These are phyloP conservation scores for Microtus agrestis DNA, from an alignment of 2,797 vertebrate species.

Conservation along the genomic window DNA sequence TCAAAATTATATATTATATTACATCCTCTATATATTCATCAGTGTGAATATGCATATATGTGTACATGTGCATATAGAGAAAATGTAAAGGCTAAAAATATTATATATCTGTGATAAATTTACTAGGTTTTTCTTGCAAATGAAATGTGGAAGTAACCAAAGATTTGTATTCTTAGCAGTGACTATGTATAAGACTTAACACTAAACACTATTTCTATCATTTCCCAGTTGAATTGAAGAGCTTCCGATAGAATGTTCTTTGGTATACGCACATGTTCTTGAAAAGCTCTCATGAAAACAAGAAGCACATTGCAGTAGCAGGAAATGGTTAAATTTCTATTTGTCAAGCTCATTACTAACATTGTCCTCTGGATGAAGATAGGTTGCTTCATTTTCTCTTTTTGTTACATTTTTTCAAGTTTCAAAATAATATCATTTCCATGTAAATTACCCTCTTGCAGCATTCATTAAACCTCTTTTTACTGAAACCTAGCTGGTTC, in stretches of 20 bases:
- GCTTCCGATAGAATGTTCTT: background rate
- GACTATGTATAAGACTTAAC: background rate
- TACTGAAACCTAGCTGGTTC: constrained; percentile 76
- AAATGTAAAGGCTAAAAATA: background rate
- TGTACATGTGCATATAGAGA: background rate
- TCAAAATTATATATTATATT: background rate
- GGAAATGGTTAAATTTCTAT: constrained; percentile 69
- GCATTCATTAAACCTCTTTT: constrained; percentile 86
- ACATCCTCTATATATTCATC: background rate
- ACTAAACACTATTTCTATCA: constrained; percentile 22
- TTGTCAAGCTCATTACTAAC: constrained; percentile 79
- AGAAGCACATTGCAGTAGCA: constrained; percentile 66
- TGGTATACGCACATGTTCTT: constrained; percentile 20
- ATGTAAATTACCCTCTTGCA: constrained; percentile 85
- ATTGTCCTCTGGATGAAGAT: constrained; percentile 68
- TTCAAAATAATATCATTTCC: constrained; percentile 83
- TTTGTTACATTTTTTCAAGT: constrained; percentile 66
- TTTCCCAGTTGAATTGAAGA: constrained; percentile 7
- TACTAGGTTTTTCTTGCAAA: background rate
- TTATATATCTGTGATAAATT: background rate
- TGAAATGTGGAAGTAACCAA: background rate
- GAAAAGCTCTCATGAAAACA: constrained; percentile 59
- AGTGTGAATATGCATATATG: background rate
- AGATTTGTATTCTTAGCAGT: constrained; percentile 12
- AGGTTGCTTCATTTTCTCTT: constrained; percentile 59